phyloP scores from a whole-genome alignment of 2,113 vertebrate species.

The Mastomys coucha region DNA sequence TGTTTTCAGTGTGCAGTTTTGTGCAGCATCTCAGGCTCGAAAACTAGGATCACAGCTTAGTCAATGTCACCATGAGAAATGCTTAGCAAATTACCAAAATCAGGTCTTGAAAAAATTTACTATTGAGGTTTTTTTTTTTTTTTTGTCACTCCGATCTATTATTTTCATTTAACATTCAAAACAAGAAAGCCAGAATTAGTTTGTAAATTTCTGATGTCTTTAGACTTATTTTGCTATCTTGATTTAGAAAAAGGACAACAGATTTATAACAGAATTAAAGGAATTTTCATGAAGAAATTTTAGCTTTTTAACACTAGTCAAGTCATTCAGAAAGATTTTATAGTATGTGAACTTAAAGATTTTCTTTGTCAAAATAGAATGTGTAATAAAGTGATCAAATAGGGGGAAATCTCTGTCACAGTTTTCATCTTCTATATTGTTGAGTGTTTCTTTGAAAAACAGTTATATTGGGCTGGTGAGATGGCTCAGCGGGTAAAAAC shows the following conservation, averaged over 20 bases:
- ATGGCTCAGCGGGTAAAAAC: too few relatives aligned
- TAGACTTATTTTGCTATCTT: constrained; percentile 11
- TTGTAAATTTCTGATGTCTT: background rate
- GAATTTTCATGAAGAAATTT: constrained; percentile 62
- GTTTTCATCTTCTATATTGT: constrained; percentile 48
- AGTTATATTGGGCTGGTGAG: too few relatives aligned
- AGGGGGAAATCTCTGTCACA: constrained; percentile 18
- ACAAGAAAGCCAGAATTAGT: constrained; percentile 19
- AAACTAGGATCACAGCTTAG: constrained; percentile 1
- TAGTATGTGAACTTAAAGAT: constrained; percentile 40
- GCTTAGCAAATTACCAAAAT: constrained; percentile 29
- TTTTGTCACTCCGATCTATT: constrained; percentile 11
- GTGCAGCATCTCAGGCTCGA: constrained; percentile 27
- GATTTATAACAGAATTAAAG: constrained; percentile 47
- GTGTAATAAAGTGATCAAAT: constrained; percentile 15
- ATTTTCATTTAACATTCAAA: constrained; percentile 54
- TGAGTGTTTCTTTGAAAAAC: constrained; percentile 31
- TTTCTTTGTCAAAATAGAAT: constrained; percentile 49
- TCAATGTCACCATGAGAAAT: constrained; percentile 56
- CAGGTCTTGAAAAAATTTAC: constrained; percentile 31
- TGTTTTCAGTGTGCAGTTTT: constrained; percentile 75
- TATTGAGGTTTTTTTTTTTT: background rate
- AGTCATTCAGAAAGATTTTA: constrained; percentile 41
- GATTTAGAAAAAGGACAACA: constrained; percentile 52
- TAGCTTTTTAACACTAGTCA: constrained; percentile 19